Percentiles rank a stretch among this genome's conserved stretches.
phyloP scores from a whole-genome alignment of 2,113 vertebrate species.

The Phylloscopus whistleri region DNA sequence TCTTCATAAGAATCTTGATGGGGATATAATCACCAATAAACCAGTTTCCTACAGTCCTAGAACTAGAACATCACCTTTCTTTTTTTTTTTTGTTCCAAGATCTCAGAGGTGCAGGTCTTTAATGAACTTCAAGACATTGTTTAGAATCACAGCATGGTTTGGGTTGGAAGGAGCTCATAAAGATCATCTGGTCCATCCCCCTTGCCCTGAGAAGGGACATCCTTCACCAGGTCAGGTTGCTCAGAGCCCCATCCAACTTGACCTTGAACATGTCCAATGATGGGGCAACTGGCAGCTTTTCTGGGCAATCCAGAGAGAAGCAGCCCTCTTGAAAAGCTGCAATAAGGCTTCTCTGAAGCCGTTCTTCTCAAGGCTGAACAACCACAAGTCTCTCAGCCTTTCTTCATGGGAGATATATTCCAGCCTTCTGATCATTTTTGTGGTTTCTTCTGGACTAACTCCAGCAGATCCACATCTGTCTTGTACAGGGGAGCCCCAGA shows the following conservation, averaged over 20 bases:
- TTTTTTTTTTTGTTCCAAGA: background rate
- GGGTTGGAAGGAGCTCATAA: background rate
- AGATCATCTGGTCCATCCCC: background rate
- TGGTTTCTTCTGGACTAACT: background rate
- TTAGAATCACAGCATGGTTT: background rate
- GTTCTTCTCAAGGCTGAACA: background rate
- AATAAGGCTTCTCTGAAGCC: background rate
- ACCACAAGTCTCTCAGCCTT: background rate
- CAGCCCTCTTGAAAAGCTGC: background rate
- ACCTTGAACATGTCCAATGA: background rate
- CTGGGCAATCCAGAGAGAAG: background rate
- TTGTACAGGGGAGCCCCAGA: background rate
- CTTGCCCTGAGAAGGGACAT: background rate
- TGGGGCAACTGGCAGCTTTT: background rate
- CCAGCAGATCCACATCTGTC: background rate
- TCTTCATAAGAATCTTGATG: rapidly evolving
- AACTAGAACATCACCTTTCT: background rate
- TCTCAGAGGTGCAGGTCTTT: background rate
- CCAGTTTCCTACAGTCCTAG: background rate
- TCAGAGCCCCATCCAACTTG: background rate
- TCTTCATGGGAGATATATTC: background rate
- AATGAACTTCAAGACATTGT: background rate
- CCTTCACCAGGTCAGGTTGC: background rate
- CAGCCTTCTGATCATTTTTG: background rate
- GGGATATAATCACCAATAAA: background rate